Evolutionary conservation across 2,797 vertebrate species (phyloP).

Genomic region (Morus bassanus): DNA sequence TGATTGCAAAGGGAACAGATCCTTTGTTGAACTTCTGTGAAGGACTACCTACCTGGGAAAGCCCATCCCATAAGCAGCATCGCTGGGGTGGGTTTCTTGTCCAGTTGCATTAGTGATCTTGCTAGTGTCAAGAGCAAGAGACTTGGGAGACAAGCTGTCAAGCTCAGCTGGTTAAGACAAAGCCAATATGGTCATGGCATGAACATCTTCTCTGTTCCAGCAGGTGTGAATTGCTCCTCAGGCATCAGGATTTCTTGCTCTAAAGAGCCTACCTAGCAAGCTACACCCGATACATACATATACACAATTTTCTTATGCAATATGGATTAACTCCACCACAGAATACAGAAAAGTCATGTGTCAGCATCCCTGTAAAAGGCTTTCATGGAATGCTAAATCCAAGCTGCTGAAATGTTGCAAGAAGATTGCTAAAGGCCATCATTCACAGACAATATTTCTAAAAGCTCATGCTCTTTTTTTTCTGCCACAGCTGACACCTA

Average conservation of each 20-base stretch:
- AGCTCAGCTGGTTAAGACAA: not conserved
- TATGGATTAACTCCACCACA: not conserved
- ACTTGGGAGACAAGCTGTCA: not conserved
- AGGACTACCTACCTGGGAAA: not conserved
- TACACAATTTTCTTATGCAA: not conserved
- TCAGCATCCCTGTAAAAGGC: not conserved
- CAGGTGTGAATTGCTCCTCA: not conserved
- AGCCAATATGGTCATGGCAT: not conserved
- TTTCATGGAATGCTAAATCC: not conserved
- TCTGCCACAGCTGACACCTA: not conserved
- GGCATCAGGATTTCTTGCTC: not conserved
- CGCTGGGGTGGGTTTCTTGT: not conserved
- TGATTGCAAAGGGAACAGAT: not conserved
- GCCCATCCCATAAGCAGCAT: not conserved
- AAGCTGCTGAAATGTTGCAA: not conserved
- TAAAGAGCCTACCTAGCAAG: not conserved
- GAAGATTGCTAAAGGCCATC: not conserved
- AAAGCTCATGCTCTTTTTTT: not conserved
- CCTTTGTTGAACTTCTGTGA: not conserved
- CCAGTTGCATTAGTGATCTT: not conserved
- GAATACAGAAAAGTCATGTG: not conserved
- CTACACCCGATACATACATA: not conserved
- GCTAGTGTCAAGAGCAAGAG: fast-evolving
- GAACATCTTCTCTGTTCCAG: not conserved
- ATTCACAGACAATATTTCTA: not conserved